Conservation (phyloP, 2,113 vertebrate species). For the Formicarius rufipectus region DNA sequence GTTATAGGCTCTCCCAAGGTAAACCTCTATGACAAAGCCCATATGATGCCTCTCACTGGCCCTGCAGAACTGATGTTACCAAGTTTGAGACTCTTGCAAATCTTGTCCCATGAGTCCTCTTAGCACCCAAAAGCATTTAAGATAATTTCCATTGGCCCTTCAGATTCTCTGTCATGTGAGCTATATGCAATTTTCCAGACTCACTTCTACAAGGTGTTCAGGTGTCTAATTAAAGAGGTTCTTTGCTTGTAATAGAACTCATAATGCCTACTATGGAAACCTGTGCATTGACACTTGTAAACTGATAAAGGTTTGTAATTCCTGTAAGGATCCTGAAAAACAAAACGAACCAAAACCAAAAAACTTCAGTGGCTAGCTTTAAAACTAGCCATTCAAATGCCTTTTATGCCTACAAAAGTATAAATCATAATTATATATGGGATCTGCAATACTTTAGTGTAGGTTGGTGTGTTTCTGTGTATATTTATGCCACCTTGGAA, state of each 20-base stretch:
- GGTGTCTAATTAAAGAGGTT: neutral
- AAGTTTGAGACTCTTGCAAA: neutral
- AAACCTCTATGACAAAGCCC: neutral
- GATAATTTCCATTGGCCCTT: neutral
- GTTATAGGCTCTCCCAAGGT: neutral
- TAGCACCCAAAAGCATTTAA: neutral
- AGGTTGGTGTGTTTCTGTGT: neutral
- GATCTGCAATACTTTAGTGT: neutral
- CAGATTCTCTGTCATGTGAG: neutral
- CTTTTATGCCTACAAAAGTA: neutral
- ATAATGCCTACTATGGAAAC: neutral
- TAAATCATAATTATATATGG: neutral
- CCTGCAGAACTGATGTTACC: neutral
- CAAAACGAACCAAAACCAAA: too few species aligned
- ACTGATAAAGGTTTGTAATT: neutral
- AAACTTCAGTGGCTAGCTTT: neutral
- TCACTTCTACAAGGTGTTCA: neutral
- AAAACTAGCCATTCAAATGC: neutral
- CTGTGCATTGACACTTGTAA: neutral
- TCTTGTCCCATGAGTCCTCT: neutral
- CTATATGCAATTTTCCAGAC: neutral
- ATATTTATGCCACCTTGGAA: neutral
- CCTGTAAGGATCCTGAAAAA: neutral
- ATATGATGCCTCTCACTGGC: neutral
- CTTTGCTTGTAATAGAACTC: neutral